phyloP scores from a whole-genome alignment of 1,140 invertebrate genomes.

The Teleogryllus occipitalis region DNA sequence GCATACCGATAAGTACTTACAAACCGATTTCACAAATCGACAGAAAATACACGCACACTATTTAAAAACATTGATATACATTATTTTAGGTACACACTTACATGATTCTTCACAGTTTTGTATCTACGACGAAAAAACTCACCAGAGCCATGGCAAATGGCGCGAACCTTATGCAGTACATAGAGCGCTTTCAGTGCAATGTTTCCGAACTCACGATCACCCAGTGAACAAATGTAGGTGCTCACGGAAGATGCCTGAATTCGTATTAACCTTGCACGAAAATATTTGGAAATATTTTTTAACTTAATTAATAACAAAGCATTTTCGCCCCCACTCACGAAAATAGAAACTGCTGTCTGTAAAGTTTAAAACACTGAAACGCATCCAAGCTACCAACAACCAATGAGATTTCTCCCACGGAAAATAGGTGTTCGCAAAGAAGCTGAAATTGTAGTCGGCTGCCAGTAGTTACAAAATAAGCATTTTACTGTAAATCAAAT shows the following conservation, averaged over 20 bases:
- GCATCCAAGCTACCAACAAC: not conserved
- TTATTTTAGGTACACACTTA: not conserved
- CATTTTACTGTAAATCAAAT: too few relatives aligned
- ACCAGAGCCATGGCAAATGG: conserved; percentile 24
- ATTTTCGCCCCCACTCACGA: too few relatives aligned
- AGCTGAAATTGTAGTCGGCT: too few relatives aligned
- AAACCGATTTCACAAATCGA: not conserved
- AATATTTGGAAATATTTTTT: too few relatives aligned
- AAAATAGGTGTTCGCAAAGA: too few relatives aligned
- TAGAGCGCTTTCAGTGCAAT: not conserved
- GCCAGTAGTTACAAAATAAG: too few relatives aligned
- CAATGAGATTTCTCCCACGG: not conserved
- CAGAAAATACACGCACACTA: not conserved
- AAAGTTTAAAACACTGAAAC: not conserved
- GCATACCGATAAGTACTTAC: not conserved
- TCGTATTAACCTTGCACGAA: too few relatives aligned
- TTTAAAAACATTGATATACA: too few relatives aligned
- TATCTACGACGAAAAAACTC: conserved; percentile 8
- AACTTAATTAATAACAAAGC: too few relatives aligned
- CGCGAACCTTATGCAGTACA: conserved; percentile 18
- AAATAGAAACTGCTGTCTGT: not conserved
- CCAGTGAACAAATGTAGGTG: too few relatives aligned
- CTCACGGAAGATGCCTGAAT: too few relatives aligned
- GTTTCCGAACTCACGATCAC: not conserved
- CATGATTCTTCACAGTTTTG: not conserved